Base-by-base conservation (phyloP, 2,113 vertebrate species). In the Benthochromis sp. region DNA sequence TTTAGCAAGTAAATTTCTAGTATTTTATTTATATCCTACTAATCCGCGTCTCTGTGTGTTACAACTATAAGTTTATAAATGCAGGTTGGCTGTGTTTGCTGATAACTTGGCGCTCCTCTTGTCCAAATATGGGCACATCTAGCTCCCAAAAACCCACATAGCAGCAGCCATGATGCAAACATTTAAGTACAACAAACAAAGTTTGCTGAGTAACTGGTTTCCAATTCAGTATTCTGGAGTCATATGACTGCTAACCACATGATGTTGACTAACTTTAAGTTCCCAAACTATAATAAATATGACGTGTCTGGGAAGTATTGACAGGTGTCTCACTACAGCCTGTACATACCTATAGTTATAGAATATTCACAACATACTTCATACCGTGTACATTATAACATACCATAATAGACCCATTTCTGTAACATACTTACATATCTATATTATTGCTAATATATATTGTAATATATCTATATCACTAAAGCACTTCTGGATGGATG, bases 21-120 rank as follows among this genome's bases (percentile, higher is more conserved):
- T 73, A 45, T 17, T 73, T 45, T 73, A 73, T 27, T 73, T 7
- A 27, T 45, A 27, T 76, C 21, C 9, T 17, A 17, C 69, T 76
- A 17, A 17, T 17, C 9, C 0, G 3, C 1, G 0, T 76, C 40
- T 45, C 69, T 27, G 38, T 10, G 66, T n/a, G 38, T 43, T 43
- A 71, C 38, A 71, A 24, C n/a, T 43, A 16, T 43, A 73, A 16
- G 66, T 45, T 27, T 0, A 45, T 73, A 27, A 45, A 45, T 45
- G n/a, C 0, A 27, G 69, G 3, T 45, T 73, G 69, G 8, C 69
- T 27, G 36, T 1, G 12, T 69, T 43, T 16, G 12, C 66, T 24
- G 14, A 73, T 27, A 45, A 73, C 40, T 7, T 17, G 9, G 69
- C 0, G 4, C 14, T 47, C 17, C 40, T 24, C 34, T 21, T 73